Conservation (phyloP, 2,113 vertebrate genomes). For the Psilopogon haemacephalus region DNA sequence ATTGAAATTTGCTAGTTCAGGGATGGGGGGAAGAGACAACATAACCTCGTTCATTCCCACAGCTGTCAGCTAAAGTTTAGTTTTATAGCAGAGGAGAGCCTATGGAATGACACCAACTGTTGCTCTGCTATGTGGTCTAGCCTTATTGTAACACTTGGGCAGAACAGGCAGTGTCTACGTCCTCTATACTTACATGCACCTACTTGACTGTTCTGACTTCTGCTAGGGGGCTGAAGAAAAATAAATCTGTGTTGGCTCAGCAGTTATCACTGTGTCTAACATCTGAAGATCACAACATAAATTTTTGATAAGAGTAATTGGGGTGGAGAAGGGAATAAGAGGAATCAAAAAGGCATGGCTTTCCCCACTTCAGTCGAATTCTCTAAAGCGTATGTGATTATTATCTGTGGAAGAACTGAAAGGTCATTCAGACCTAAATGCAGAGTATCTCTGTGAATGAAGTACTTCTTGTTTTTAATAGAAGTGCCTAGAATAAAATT, state of each 20-base stretch:
- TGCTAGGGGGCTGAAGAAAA: not conserved
- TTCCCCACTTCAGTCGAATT: not conserved
- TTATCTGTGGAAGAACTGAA: not conserved
- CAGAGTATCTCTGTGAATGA: not conserved
- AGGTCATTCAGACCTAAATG: not conserved
- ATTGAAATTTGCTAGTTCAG: not conserved
- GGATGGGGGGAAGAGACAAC: too few species aligned
- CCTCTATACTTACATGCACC: not conserved
- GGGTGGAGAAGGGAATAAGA: not conserved
- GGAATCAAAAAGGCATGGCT: not conserved
- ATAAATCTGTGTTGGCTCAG: not conserved
- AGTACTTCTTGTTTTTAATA: not conserved
- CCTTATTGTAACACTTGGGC: accelerated
- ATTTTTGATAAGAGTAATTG: not conserved
- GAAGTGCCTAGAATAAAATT: not conserved
- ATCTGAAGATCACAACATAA: not conserved
- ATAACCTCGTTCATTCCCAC: not conserved
- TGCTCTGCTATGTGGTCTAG: too few species aligned
- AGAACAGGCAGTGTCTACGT: accelerated
- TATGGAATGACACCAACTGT: accelerated
- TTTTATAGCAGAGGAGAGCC: not conserved
- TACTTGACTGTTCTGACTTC: not conserved
- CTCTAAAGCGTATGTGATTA: not conserved
- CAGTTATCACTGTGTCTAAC: not conserved
- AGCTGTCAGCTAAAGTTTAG: not conserved